phyloP scores from a whole-genome alignment of 2,797 vertebrate genomes.

The Clamator glandarius region DNA sequence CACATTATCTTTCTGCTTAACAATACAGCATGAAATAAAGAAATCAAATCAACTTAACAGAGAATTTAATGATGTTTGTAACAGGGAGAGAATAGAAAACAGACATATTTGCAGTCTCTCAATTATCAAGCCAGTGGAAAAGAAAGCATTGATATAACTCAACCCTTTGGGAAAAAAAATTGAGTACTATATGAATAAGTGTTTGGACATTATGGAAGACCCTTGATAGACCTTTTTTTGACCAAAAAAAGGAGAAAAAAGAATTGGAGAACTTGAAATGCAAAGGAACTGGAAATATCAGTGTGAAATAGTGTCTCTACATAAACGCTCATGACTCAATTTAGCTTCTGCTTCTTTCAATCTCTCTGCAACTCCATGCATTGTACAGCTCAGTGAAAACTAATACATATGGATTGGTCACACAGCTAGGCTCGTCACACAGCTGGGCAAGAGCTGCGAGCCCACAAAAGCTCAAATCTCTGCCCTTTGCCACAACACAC shows the following conservation, averaged over 20 bases:
- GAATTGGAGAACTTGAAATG: neutral
- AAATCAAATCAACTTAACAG: neutral
- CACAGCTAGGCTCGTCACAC: neutral
- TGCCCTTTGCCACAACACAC: neutral
- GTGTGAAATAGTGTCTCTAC: neutral
- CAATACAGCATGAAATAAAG: neutral
- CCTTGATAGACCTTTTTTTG: neutral
- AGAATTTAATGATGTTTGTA: neutral
- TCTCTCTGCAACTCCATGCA: neutral
- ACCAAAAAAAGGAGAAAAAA: no score
- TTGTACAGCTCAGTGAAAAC: neutral
- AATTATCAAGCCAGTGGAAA: neutral
- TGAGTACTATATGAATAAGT: accelerated
- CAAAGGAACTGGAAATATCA: neutral
- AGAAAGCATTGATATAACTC: neutral
- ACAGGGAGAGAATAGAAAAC: neutral
- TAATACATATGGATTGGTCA: accelerated
- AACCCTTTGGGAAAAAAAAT: neutral
- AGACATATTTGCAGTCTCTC: neutral
- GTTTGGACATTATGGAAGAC: neutral
- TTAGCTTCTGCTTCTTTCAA: no score
- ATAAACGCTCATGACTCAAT: no score
- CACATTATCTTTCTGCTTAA: neutral
- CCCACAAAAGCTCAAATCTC: neutral
- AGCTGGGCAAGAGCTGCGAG: neutral